Base-by-base conservation (phyloP, 2,797 vertebrate species). In the Ispidina picta region DNA sequence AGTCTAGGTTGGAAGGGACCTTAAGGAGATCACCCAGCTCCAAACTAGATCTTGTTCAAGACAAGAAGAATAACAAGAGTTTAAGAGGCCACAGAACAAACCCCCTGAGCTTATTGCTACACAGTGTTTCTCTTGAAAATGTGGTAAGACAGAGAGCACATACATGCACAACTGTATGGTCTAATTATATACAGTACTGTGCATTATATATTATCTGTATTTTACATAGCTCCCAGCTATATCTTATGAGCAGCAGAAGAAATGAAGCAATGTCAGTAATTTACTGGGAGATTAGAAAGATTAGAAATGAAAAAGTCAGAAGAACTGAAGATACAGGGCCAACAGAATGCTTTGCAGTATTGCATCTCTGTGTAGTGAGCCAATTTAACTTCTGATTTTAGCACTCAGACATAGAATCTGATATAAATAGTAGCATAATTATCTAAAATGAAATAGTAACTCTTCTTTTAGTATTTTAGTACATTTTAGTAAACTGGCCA, bases 321-420 rank as follows among this genome's bases (percentile, higher is more conserved):
- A 84, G 58, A 86, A 92, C 68, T 80, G 49, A 86, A 86, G 84
- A 76, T 7, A 70, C 33, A 62, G 86, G 59, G 70, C 55, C 92
- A 80, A 54, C 43, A 60, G n/a, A 86, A 72, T 86, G 59, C 75
- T 89, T 77, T 43, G 31, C 29, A 70, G 31, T 64, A 44, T 88
- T 39, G 49, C 46, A 39, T 59, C 70, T 78, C 66, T 76, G 22
- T 21, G n/a, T 17, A 4, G 49, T 3, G 14, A 93, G 39, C 16
- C 78, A 68, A 20, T 60, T 71, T 26, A 68, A n/a, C 75, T 72
- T 62, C 41, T 12, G 19, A 59, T 75, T 79, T 77, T 48, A 80
- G 55, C 82, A 70, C 49, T 86, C 41, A 2, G 41, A 35, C 41
- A 18, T 28, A 33, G 60, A 86, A 71, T 56, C 8, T 9, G 59